Evolutionary conservation across 2,113 vertebrate genomes (phyloP), one percentile per base, ranked within the genome.

Genomic region (Geothlypis trichas): DNA sequence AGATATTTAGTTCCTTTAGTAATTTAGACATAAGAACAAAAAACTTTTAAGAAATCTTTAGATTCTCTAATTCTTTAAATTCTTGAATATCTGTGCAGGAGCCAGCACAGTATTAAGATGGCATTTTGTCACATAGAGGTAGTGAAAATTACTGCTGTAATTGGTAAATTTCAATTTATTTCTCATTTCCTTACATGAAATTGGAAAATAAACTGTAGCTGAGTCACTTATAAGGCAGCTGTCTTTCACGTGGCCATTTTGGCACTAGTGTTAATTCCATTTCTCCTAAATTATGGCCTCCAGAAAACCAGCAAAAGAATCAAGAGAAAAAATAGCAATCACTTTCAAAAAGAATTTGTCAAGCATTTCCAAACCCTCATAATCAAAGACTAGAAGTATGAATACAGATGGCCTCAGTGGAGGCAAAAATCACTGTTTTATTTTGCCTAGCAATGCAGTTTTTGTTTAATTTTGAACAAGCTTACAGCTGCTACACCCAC

Each of bases 231-330:
- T 65, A 95, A 93, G 90, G 97, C 52, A 80, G 41, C 22, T 93
- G 79, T 89, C 97, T 97, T 96, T 98, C 97, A 44, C 2, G 18
- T 5, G 98, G 89, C 97, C 97, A 98, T 57, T 97, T 94, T 49
- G 91, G 71, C 67, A 97, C 33, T 11, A 96, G 80, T 28, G 71
- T 93, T 46, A 93, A 75, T 89, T 98, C 97, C 5, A 51, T 73
- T 47, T 96, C 92, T 85, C 95, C 91, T 66, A 11, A 54, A 54
- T 30, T 52, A 46, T 10, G 30, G 17, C 42, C 27, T 88, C 71
- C 94, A 58, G 72, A 79, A 93, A 98, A 54, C 97, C 97, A 79
- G 11, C 6, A 13, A 19, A 89, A 66, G 33, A 61, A 12, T 3
- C 57, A 82, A 79, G 55, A 28, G 54, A 84, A 75, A 87, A 87